phyloP scores from a whole-genome alignment of 2,113 vertebrate species.

The Tursiops truncatus region DNA sequence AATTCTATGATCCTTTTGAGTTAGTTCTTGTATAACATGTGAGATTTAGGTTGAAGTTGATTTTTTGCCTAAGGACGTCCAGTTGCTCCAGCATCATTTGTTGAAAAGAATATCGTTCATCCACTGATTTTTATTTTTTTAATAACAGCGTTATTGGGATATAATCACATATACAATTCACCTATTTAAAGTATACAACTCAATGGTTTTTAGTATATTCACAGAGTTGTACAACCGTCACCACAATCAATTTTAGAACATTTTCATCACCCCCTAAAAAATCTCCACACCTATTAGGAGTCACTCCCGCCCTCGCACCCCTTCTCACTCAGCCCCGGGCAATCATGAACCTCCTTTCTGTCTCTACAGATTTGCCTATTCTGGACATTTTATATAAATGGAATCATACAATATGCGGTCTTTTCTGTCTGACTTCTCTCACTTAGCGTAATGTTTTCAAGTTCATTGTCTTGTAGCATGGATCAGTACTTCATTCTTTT shows the following conservation, averaged over 20 bases:
- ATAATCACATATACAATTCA: neutral
- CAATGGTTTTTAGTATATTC: neutral
- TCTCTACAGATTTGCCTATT: neutral
- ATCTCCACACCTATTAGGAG: neutral
- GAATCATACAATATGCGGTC: neutral
- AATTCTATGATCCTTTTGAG: neutral
- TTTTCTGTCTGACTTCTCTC: neutral
- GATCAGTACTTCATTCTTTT: neutral
- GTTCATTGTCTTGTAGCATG: neutral
- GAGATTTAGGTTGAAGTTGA: neutral
- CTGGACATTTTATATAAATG: neutral
- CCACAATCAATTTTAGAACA: neutral
- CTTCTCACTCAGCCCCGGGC: neutral
- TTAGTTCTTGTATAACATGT: neutral
- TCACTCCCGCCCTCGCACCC: neutral
- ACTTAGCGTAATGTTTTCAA: neutral
- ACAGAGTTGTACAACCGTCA: neutral
- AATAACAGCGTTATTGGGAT: neutral
- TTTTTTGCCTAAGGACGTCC: neutral
- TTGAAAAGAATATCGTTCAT: neutral
- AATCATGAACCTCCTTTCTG: neutral
- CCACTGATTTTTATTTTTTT: neutral
- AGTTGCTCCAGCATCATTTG: neutral
- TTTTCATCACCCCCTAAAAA: neutral
- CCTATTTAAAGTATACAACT: neutral